Evolutionary conservation across 1,140 invertebrate genomes (phyloP).

Genomic region (Nasonia giraulti): DNA sequence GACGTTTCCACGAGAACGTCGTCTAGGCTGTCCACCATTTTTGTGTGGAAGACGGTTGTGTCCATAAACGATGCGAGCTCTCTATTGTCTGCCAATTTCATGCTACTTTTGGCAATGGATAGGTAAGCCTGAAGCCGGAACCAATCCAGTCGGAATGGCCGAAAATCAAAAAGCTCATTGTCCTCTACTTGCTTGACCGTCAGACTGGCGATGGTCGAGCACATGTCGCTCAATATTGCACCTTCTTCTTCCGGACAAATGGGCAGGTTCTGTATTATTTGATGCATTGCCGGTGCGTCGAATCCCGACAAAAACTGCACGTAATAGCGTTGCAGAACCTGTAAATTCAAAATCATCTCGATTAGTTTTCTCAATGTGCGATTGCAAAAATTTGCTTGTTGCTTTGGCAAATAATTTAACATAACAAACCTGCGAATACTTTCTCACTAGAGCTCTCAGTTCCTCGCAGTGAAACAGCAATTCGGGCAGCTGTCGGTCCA

Average conservation of each 20-base stretch:
- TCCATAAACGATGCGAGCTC: conserved; percentile 95
- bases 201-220: conserved; percentile 89
- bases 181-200: conserved; percentile 97
- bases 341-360: not conserved
- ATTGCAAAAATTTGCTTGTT: not conserved
- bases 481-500: conserved; percentile 96
- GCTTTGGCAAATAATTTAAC: not conserved
- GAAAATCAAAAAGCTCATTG: conserved; percentile 96
- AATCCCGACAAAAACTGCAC: conserved; percentile 97
- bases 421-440: conserved; percentile 87
- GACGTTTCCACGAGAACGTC: conserved; percentile 97
- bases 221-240: conserved; percentile 94
- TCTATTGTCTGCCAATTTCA: conserved; percentile 90
- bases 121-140: conserved; percentile 96
- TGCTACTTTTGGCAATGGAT: conserved; percentile 87
- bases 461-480: conserved; percentile 99
- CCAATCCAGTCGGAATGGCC: conserved; percentile 97
- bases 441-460: conserved; percentile 91
- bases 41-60: conserved; percentile 96
- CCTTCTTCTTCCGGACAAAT: conserved; percentile 96
- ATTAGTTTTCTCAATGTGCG: not conserved
- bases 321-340: conserved; percentile 97
- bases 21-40: conserved; percentile 99
- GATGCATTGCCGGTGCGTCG: conserved; percentile 93
- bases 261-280: conserved; percentile 91